phyloP scores from a whole-genome alignment of 2,888 invertebrate species.

The Elegia similella region DNA sequence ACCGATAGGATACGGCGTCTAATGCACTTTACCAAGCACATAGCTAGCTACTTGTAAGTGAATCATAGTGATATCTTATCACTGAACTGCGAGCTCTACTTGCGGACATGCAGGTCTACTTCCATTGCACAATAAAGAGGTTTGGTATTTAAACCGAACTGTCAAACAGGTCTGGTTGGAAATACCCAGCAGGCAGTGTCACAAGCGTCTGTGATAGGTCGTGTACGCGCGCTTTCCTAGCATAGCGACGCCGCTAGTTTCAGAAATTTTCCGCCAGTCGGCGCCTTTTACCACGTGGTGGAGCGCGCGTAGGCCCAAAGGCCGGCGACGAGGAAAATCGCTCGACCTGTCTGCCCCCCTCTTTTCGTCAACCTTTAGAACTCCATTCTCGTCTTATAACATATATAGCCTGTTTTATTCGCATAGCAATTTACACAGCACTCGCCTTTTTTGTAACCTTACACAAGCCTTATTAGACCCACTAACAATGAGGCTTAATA shows the following conservation, averaged over 20 bases:
- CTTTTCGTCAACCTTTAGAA: constrained; percentile 22
- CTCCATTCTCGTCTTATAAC: constrained; percentile 4
- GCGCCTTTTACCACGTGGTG: constrained; percentile 17
- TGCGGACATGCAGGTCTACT: constrained; percentile 1
- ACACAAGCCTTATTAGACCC: not conserved
- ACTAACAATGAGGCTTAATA: not conserved
- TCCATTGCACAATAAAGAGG: constrained; percentile 12
- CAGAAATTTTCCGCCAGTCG: constrained; percentile 16
- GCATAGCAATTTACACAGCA: not conserved
- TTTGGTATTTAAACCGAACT: constrained; percentile 6
- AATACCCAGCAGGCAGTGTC: constrained; percentile 13
- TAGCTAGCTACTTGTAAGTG: not conserved
- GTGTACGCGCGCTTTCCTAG: constrained; percentile 14
- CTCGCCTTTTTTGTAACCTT: not conserved
- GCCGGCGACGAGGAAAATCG: constrained; percentile 47
- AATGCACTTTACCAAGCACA: not conserved
- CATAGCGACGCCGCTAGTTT: constrained; percentile 10
- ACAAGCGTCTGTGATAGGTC: constrained; percentile 7
- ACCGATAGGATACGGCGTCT: constrained; percentile 7
- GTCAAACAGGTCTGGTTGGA: constrained; percentile 16
- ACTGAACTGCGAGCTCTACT: not conserved
- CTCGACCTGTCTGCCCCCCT: constrained; percentile 29
- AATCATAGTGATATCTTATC: constrained; percentile 14
- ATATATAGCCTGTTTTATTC: not conserved
- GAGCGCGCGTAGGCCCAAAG: constrained; percentile 26